Conservation (phyloP, 2,797 vertebrate genomes). For the Acropternis orthonyx region DNA sequence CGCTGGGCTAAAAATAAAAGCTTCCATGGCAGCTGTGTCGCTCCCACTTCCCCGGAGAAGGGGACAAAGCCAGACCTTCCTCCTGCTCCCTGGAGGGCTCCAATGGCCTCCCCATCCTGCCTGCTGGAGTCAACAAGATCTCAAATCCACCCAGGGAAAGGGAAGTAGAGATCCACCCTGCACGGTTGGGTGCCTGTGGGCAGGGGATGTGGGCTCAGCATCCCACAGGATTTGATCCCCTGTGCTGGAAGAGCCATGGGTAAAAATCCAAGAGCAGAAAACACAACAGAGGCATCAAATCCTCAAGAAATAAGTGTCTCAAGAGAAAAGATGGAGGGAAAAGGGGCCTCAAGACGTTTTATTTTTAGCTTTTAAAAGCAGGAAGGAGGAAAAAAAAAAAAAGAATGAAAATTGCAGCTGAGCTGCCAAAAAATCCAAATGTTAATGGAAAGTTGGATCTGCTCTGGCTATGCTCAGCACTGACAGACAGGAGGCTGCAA, state of each 20-base stretch:
- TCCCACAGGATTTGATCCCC: neutral
- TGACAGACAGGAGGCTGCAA: neutral
- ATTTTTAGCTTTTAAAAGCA: conserved; percentile 66
- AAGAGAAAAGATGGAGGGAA: conserved; percentile 11
- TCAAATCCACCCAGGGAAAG: neutral
- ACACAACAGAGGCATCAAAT: neutral
- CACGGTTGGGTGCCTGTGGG: neutral
- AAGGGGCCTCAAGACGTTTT: conserved; percentile 28
- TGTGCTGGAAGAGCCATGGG: neutral
- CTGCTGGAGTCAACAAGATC: neutral
- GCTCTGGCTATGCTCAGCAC: neutral
- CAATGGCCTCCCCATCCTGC: neutral
- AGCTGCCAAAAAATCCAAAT: conserved; percentile 38
- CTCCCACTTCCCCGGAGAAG: neutral
- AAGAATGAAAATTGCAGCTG: neutral
- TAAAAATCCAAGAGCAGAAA: neutral
- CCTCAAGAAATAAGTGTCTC: neutral
- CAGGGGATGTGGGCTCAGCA: neutral
- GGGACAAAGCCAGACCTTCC: neutral
- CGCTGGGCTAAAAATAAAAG: conserved; percentile 26
- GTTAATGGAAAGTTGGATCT: conserved; percentile 44
- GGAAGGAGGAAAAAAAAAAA: neutral
- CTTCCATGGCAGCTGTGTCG: neutral
- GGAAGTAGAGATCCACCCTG: neutral
- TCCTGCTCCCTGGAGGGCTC: neutral